Evolutionary conservation across 2,888 invertebrate species (phyloP), one percentile per base, ranked within the genome.

Genomic region (Epinotia ramella): DNA sequence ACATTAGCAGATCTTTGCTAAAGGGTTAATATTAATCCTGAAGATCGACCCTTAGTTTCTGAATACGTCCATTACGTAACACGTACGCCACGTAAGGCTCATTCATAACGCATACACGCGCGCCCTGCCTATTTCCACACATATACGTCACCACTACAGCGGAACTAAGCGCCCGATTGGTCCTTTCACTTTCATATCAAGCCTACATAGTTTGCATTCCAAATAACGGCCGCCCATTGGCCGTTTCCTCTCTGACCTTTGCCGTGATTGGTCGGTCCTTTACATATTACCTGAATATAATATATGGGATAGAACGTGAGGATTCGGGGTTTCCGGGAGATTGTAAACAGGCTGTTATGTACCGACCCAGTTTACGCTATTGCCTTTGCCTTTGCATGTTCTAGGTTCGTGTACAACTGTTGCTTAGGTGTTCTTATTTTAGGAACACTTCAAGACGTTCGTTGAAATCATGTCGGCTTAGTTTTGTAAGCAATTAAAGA

Each of bases 191-290:
- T 89, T 92, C 91, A 82, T 82, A 88, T 85, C 82, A 86, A 90
- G 89, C 94, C 92, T 92, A 93, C 93, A 91, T 91, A 92, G 91
- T 92, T 90, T 80, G 88, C 88, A 92, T 93, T 86, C 90, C 91
- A 81, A 81, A 87, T 78, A 78, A 79, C 81, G 84, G 82, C 80
- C 83, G 80, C 80, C 82, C 80, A 91, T 92, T 92, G 91, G 92
- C 80, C 87, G 89, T 79, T 85, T 84, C 79, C 84, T 84, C 83
- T 87, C 84, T 92, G 92, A 92, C 92, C 92, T 92, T 92, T 88
- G 84, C 80, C 82, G 83, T 85, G 84, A 92, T 93, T 93, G 91
- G 93, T 77, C 81, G 85, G 81, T 81, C 82, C 80, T 75, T 67
- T 76, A 72, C 72, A 72, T 75, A 75, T 72, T 76, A 76, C 76